Percentiles rank a stretch among this genome's conserved stretches.
These are phyloP conservation scores for Coptotermes formosanus DNA, from an alignment of 1,140 invertebrate genomes.

Conservation along the genomic window DNA sequence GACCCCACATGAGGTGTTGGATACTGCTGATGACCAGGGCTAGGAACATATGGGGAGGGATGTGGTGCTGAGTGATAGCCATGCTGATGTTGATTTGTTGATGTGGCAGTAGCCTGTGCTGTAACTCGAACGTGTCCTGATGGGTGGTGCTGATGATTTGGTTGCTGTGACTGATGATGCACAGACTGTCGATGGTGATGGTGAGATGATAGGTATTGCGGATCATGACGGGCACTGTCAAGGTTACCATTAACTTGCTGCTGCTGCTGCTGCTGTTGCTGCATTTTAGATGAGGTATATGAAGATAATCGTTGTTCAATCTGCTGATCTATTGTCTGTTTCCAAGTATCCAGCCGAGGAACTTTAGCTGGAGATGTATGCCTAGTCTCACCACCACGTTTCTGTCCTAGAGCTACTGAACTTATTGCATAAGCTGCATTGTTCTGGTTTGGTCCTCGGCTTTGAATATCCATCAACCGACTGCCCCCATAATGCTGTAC, in stretches of 20 bases:
- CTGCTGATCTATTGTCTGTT: conserved; percentile 54
- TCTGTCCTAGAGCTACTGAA: conserved; percentile 22
- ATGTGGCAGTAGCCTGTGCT: conserved; percentile 36
- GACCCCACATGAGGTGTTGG: conserved; percentile 39
- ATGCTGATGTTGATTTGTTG: conserved; percentile 37
- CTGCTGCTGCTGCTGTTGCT: conserved; percentile 28
- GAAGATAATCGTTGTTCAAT: conserved; percentile 52
- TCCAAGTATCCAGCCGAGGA: conserved; percentile 54
- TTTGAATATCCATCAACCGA: conserved; percentile 1
- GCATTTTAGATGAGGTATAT: conserved; percentile 32
- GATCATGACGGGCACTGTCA: conserved; percentile 37
- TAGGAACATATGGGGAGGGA: conserved; percentile 31
- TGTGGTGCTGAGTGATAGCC: conserved; percentile 37
- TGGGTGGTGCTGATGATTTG: conserved; percentile 17
- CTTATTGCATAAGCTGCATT: not conserved
- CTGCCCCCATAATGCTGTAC: not conserved
- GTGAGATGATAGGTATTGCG: conserved; percentile 41
- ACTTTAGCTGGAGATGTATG: conserved; percentile 48
- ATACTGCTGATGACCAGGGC: conserved; percentile 36
- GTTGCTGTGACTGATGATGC: conserved; percentile 35
- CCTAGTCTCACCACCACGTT: conserved; percentile 17
- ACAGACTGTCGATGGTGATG: conserved; percentile 38
- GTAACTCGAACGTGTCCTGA: conserved; percentile 36
- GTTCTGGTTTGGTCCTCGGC: conserved; percentile 16
- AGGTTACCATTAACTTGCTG: conserved; percentile 26